These are phyloP conservation scores for Chionodraco myersi DNA, from an alignment of 2,113 vertebrate species.

Conservation along the genomic window DNA sequence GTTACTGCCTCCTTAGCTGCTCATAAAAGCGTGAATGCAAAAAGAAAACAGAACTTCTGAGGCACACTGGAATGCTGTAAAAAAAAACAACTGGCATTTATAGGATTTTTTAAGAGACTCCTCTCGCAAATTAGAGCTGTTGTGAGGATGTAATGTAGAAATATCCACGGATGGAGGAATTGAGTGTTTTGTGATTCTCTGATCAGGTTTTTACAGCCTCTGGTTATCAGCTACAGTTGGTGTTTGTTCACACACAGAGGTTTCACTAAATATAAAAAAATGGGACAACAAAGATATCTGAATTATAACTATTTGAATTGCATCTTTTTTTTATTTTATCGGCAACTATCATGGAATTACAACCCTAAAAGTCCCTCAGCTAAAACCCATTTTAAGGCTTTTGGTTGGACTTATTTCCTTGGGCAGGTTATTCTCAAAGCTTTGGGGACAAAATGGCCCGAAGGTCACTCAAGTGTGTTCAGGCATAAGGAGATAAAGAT, in stretches of 20 bases:
- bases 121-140: conserved; percentile 26
- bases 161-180: conserved; percentile 1
- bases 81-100: conserved; percentile 19
- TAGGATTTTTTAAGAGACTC: conserved; percentile 27
- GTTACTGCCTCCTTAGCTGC: conserved; percentile 62
- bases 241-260: not conserved
- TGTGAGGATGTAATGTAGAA: not conserved
- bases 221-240: not conserved
- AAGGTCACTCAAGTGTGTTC: conserved; percentile 33
- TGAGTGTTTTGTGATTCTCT: not conserved
- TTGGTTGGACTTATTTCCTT: conserved; percentile 32
- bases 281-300: not conserved
- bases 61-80: conserved; percentile 43
- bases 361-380: not conserved
- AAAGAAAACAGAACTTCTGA: conserved; percentile 59
- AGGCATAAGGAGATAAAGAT: conserved; percentile 43
- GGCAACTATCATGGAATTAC: not conserved
- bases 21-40: conserved; percentile 59
- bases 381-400: not conserved
- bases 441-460: conserved; percentile 10
- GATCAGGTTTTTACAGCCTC: conserved; percentile 12
- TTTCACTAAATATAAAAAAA: conserved; percentile 1
- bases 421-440: conserved; percentile 22
- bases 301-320: conserved; percentile 1
- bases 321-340: not conserved